These are phyloP conservation scores for Rhinoptilus africanus DNA, from an alignment of 2,113 vertebrate species.

Conservation along the genomic window DNA sequence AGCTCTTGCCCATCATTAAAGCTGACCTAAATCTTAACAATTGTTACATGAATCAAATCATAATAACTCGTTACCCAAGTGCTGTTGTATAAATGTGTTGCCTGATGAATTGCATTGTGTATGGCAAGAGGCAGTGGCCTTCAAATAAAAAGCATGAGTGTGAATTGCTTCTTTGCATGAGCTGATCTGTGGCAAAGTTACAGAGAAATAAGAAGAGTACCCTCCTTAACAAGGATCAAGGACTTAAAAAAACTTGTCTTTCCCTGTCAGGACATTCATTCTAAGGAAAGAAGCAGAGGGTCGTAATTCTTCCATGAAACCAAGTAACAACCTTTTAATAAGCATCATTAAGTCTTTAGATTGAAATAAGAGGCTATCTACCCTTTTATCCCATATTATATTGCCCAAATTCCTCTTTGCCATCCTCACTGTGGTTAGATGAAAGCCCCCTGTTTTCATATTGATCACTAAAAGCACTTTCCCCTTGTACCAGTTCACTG, in stretches of 20 bases:
- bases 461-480: constrained; percentile 59
- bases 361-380: constrained; percentile 43
- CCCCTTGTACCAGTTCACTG: constrained; percentile 17
- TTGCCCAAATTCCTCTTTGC: constrained; percentile 46
- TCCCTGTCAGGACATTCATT: constrained; percentile 13
- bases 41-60: not conserved
- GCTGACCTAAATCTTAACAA: not conserved
- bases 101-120: not conserved
- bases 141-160: not conserved
- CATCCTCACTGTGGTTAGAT: constrained; percentile 47
- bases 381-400: constrained; percentile 62
- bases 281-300: not conserved
- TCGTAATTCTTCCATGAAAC: constrained; percentile 49
- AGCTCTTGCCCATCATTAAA: not conserved
- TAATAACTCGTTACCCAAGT: not conserved
- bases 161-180: not conserved
- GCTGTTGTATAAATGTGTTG: not conserved
- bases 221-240: not conserved
- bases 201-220: not conserved
- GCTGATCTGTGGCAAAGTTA: not conserved
- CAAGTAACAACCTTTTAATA: constrained; percentile 70
- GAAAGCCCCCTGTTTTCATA: constrained; percentile 53
- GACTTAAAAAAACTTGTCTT: not conserved
- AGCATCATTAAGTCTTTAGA: constrained; percentile 67
- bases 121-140: not conserved